A percentile compares a stretch with the other conserved stretches of the same genome.
Conservation (phyloP, 2,797 vertebrate genomes). For the Microcaecilia unicolor region DNA sequence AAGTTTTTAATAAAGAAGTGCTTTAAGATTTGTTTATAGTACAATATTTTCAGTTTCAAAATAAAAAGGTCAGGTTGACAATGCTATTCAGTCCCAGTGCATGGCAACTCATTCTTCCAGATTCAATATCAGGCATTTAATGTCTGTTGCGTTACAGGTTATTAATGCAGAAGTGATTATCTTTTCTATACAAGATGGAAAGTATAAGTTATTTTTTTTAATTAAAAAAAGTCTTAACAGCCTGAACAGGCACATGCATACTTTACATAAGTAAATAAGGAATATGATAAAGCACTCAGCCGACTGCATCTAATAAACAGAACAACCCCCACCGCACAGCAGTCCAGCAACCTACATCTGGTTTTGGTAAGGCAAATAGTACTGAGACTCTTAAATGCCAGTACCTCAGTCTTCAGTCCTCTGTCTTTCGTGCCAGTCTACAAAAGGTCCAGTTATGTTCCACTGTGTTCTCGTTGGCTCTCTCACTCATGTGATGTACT, state of each 20-base stretch:
- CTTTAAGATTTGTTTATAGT: conserved; percentile 44
- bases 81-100: conserved; percentile 33
- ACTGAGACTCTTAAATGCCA: not conserved
- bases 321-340: no score
- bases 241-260: conserved; percentile 58
- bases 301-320: no score
- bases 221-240: conserved; percentile 43
- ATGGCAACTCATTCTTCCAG: no score
- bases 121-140: no score
- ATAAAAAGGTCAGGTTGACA: conserved; percentile 41
- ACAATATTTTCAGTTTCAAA: conserved; percentile 49
- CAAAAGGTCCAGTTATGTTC: conserved; percentile 99
- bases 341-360: no score
- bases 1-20: conserved; percentile 53
- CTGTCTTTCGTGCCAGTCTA: conserved; percentile 85
- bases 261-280: conserved; percentile 34
- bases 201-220: no score
- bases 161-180: no score
- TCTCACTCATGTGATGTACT: conserved; percentile 97
- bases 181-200: no score
- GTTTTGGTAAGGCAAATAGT: not conserved
- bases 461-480: conserved; percentile 96
- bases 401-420: conserved; percentile 61
- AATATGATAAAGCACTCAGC: conserved; percentile 31
- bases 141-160: no score